These are phyloP conservation scores for Podarcis cretensis DNA, from an alignment of 2,113 vertebrate genomes.

Conservation along the genomic window DNA sequence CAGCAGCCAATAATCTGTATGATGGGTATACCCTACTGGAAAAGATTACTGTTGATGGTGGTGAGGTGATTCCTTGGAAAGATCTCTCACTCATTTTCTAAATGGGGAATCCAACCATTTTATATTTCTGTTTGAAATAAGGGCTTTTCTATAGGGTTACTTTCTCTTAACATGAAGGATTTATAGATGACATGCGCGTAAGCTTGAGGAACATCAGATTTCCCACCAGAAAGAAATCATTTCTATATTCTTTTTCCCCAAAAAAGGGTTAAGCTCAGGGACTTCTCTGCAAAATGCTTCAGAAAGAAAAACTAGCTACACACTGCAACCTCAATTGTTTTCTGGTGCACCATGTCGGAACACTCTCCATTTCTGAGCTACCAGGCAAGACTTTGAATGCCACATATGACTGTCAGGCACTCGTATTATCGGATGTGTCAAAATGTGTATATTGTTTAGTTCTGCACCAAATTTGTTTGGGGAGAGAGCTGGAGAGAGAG, in stretches of 20 bases:
- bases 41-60: background rate
- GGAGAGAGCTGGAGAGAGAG: slow-evolving; percentile 53
- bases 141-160: background rate
- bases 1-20: background rate
- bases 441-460: slow-evolving; percentile 40
- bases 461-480: slow-evolving; percentile 10
- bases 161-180: background rate
- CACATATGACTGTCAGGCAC: background rate
- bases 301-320: background rate
- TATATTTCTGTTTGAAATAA: background rate
- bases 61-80: background rate
- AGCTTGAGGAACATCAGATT: background rate
- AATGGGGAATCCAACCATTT: background rate
- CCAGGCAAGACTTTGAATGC: background rate
- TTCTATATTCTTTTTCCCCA: too few species aligned
- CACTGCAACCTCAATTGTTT: background rate
- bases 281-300: background rate
- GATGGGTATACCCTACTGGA: background rate
- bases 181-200: too few species aligned
- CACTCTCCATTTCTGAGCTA: background rate
- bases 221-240: background rate
- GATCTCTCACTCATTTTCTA: background rate
- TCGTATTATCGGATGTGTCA: slow-evolving; percentile 44
- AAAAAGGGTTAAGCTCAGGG: background rate
- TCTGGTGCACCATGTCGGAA: too few species aligned